Base-by-base conservation (phyloP, 2,113 vertebrate species). In the Pseudonaja textilis region DNA sequence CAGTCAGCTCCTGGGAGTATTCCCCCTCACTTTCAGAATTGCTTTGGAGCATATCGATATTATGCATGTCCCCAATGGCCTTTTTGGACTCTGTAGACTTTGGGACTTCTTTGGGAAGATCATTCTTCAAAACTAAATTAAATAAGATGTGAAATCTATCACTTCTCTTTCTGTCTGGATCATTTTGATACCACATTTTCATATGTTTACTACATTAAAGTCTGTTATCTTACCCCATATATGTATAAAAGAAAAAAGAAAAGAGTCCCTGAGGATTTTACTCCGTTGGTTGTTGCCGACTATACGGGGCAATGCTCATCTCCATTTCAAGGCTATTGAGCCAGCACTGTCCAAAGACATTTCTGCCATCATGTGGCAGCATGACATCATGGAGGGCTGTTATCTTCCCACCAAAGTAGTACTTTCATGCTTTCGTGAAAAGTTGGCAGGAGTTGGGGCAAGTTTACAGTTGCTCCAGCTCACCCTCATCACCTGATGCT, bases 21-120 rank as follows among this genome's bases (percentile, higher is more conserved):
- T 89, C 87, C 91, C 29, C 91, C 8, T 93, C 93, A 26, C 57
- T 89, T 64, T 87, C 93, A 20, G 92, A 93, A 29, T 64, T 85
- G 22, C 81, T 93, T 23, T 54, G 81, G 22, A 52, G 18, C 11
- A 34, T 64, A 7, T 39, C 14, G 16, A 52, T 50, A 26, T 90
- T 34, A 85, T 23, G 42, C 1, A 56, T 39, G 12, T 93, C 81
- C 1, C 45, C 81, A 42, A 1, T 18, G 25, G 81, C n/a, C 7
- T 45, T 85, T 47, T 54, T 86, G 7, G 56, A 87, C 1, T 74
- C 92, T 88, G 85, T 23, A 64, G 89, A 61, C 52, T 91, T 22
- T 10, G 29, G 5, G 52, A 55, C 88, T 26, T 89, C 56, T 18
- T 45, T 45, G 50, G 86, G 45, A 14, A 29, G 42, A 29, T 54